Evolutionary conservation across 2,113 vertebrate species (phyloP).

Genomic region (Syngnathus typhle): DNA sequence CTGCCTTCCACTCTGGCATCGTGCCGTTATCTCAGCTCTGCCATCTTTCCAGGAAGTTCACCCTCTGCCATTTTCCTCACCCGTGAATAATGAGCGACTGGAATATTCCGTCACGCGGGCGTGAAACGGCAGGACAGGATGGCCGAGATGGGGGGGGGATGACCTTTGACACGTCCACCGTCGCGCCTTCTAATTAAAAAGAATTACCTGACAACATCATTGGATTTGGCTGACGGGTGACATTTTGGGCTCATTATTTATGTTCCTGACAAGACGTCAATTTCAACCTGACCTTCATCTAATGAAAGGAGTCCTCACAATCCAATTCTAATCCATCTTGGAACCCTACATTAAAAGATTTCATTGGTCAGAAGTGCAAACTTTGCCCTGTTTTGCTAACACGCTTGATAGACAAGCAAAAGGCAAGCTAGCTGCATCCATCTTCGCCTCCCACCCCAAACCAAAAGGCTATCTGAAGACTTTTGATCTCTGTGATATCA

Average conservation of each 20-base stretch:
- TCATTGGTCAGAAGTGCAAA: background rate
- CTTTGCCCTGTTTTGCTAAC: background rate
- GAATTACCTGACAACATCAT: conserved; percentile 22
- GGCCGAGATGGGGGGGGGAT: background rate
- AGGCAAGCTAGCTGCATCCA: background rate
- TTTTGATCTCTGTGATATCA: no score
- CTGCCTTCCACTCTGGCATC: background rate
- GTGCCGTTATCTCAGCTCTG: background rate
- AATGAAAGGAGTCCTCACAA: background rate
- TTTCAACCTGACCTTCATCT: background rate
- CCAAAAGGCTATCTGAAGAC: background rate
- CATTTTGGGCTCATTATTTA: conserved; percentile 17
- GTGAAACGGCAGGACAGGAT: conserved; percentile 10
- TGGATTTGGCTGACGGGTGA: conserved; percentile 31
- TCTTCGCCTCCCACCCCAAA: background rate
- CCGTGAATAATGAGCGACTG: conserved; percentile 17
- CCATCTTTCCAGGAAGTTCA: background rate
- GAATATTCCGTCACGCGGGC: conserved; percentile 26
- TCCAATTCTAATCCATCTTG: background rate
- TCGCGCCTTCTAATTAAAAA: conserved; percentile 32
- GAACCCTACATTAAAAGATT: background rate
- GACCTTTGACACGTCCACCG: conserved; percentile 26
- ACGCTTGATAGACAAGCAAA: no score
- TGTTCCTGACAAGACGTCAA: background rate
- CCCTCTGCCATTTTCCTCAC: background rate